Conservation (phyloP, 2,113 vertebrate genomes). For the Coreoperca whiteheadi region DNA sequence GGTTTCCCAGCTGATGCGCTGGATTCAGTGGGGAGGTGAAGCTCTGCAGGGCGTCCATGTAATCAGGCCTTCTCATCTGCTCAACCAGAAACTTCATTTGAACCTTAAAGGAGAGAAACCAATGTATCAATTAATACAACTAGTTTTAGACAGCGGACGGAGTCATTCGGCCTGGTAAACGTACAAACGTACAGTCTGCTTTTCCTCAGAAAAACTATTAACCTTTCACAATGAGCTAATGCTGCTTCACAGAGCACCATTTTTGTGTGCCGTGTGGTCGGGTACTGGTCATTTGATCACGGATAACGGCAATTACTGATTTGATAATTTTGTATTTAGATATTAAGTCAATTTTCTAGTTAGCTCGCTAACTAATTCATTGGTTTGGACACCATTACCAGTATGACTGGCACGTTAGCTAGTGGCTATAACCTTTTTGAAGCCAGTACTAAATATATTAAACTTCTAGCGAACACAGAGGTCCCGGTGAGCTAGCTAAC, state of each 20-base stretch:
- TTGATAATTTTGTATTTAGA: not conserved
- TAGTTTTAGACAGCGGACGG: slow-evolving; percentile 26
- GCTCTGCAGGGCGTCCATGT: slow-evolving; percentile 97
- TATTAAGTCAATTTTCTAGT: not conserved
- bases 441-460: not conserved
- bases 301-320: not conserved
- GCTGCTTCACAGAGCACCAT: not conserved
- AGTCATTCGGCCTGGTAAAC: not conserved
- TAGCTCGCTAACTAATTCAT: not conserved
- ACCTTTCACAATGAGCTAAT: slow-evolving; percentile 15
- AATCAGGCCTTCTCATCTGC: slow-evolving; percentile 97
- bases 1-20: slow-evolving; percentile 96
- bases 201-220: not conserved
- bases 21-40: slow-evolving; percentile 98
- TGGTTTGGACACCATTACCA: not conserved
- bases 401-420: not conserved
- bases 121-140: not conserved
- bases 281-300: not conserved
- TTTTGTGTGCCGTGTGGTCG: not conserved
- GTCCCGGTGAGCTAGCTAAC: not conserved
- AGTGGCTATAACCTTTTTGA: not conserved
- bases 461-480: not conserved
- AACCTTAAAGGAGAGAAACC: slow-evolving; percentile 84
- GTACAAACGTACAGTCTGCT: not conserved
- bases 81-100: slow-evolving; percentile 99